These are phyloP conservation scores for Varecia variegata DNA, from an alignment of 2,797 vertebrate species.

Conservation along the genomic window DNA sequence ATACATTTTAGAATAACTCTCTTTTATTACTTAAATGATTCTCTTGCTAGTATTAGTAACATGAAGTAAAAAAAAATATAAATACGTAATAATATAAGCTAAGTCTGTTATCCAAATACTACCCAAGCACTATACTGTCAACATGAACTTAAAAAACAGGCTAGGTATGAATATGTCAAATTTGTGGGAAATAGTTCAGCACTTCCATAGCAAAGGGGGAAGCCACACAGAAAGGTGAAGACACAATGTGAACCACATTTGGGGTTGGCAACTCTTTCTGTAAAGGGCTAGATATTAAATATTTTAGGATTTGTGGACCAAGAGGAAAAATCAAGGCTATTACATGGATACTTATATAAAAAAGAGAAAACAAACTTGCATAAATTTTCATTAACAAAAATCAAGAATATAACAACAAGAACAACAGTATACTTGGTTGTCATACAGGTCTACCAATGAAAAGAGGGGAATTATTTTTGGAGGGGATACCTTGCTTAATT, in stretches of 20 bases:
- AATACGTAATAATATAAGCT: not conserved
- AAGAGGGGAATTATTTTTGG: not conserved
- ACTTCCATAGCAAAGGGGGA: constrained; percentile 49
- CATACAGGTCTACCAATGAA: not conserved
- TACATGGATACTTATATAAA: not conserved
- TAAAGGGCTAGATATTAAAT: not conserved
- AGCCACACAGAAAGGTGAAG: not conserved
- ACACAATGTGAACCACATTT: not conserved
- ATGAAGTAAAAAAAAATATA: constrained; percentile 37
- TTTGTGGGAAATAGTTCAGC: not conserved
- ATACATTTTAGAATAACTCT: not conserved
- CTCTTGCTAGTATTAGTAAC: not conserved
- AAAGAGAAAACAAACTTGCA: not conserved
- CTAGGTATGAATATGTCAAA: not conserved
- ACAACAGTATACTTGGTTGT: not conserved
- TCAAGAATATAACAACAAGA: not conserved
- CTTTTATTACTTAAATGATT: constrained; percentile 18
- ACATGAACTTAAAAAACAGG: not conserved
- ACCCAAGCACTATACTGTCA: not conserved
- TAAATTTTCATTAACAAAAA: not conserved
- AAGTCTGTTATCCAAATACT: not conserved
- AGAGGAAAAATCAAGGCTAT: not conserved
- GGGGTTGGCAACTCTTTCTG: not conserved
- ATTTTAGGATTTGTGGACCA: not conserved
- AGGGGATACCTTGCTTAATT: not conserved